A percentile compares a stretch with the other conserved stretches of the same genome.
phyloP scores from a whole-genome alignment of 1,140 invertebrate genomes.

The Pectinophora gossypiella region DNA sequence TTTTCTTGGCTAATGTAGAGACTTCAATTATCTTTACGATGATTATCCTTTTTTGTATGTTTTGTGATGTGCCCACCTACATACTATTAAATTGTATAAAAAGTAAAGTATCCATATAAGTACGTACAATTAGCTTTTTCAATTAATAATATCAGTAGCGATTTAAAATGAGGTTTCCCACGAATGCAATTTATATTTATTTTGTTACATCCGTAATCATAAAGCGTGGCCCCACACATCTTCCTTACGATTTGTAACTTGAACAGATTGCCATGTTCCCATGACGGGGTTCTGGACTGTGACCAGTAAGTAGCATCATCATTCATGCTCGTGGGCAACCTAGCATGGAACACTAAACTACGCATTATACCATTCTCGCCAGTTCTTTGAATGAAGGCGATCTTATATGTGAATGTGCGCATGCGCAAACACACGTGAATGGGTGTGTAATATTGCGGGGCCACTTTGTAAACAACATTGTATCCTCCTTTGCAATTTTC shows the following conservation, averaged over 20 bases:
- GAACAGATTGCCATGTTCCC: slow-evolving; percentile 43
- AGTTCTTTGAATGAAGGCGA: not conserved
- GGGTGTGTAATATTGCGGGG: not conserved
- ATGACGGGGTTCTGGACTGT: slow-evolving; percentile 59
- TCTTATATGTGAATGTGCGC: not conserved
- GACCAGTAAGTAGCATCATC: slow-evolving; percentile 29
- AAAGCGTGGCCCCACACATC: slow-evolving; percentile 30
- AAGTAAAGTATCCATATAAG: no score
- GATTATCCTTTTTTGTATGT: slow-evolving; percentile 17
- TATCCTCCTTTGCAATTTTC: slow-evolving; percentile 24
- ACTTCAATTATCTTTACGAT: slow-evolving; percentile 21
- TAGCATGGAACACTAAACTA: slow-evolving; percentile 9
- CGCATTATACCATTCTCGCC: not conserved
- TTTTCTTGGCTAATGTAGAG: slow-evolving; percentile 23
- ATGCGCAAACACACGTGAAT: not conserved
- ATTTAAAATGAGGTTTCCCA: not conserved
- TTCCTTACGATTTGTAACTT: slow-evolving; percentile 38
- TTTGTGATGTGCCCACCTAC: no score
- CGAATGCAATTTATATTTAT: not conserved
- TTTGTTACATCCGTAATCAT: slow-evolving; percentile 25
- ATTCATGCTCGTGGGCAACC: slow-evolving; percentile 16
- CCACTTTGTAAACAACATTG: not conserved
- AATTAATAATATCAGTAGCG: not conserved
- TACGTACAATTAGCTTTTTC: no score
- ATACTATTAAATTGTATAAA: no score